These are phyloP conservation scores for Lycodopsis pacificus DNA, from an alignment of 2,797 vertebrate species.

Conservation along the genomic window DNA sequence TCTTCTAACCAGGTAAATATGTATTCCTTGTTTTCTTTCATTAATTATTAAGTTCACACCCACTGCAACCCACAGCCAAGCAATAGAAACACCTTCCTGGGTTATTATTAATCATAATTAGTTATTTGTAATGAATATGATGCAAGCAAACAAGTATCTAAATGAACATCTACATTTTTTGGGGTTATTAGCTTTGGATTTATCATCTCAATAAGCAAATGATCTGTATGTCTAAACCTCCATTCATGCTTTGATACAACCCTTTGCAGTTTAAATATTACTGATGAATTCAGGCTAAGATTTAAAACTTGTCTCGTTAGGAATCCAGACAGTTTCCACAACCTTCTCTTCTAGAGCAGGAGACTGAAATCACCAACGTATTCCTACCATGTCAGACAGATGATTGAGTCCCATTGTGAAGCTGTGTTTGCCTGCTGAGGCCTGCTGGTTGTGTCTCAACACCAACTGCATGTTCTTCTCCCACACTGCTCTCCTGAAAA, in stretches of 20 bases:
- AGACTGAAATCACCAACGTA: neutral
- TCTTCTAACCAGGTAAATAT: neutral
- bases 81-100: neutral
- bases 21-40: neutral
- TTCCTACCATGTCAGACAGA: constrained; percentile 83
- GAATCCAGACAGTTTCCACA: neutral
- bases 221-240: neutral
- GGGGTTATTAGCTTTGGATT: neutral
- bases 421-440: constrained; percentile 71
- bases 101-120: neutral
- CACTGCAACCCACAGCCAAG: neutral
- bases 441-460: constrained; percentile 79
- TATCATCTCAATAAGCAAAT: neutral
- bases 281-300: neutral
- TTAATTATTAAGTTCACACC: neutral
- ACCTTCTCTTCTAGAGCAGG: neutral
- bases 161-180: neutral
- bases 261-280: neutral
- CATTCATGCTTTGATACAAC: neutral
- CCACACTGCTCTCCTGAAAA: constrained; percentile 77
- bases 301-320: neutral
- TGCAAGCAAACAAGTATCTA: neutral
- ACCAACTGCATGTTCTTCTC: constrained; percentile 76
- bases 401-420: constrained; percentile 82
- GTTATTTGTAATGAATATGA: neutral